Percentiles rank a stretch among this genome's conserved stretches.
Conservation (phyloP, 2,888 invertebrate genomes). For the Tetropium fuscum region DNA sequence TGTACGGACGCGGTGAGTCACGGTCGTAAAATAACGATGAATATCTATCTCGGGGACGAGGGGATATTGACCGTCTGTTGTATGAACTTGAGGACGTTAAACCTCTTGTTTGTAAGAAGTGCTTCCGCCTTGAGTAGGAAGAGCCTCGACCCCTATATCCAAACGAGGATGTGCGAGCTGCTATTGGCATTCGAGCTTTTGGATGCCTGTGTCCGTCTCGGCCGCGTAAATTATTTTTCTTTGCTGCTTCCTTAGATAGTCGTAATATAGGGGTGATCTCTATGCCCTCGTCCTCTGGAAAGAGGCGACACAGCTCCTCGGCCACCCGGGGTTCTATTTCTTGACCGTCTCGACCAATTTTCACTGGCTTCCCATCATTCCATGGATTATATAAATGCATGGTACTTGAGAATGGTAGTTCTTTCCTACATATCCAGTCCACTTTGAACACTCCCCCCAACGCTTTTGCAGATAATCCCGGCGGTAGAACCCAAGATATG, state of each 20-base stretch:
- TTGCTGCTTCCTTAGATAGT: slow-evolving; percentile 86
- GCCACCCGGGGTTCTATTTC: slow-evolving; percentile 97
- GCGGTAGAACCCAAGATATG: slow-evolving; percentile 94
- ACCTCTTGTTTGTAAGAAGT: slow-evolving; percentile 75
- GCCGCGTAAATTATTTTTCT: slow-evolving; percentile 62
- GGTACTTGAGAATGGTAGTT: slow-evolving; percentile 92
- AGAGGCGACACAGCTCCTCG: slow-evolving; percentile 92
- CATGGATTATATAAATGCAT: slow-evolving; percentile 95
- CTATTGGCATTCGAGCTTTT: slow-evolving; percentile 64
- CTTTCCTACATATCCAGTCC: slow-evolving; percentile 93
- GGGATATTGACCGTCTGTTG: slow-evolving; percentile 72
- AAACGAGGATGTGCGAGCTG: slow-evolving; percentile 67
- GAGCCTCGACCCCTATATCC: slow-evolving; percentile 69
- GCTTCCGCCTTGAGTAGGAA: slow-evolving; percentile 71
- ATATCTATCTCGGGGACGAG: slow-evolving; percentile 69
- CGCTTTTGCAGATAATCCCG: slow-evolving; percentile 91
- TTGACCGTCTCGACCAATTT: slow-evolving; percentile 98
- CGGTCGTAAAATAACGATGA: slow-evolving; percentile 75
- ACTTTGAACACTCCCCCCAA: slow-evolving; percentile 96
- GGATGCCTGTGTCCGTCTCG: slow-evolving; percentile 66
- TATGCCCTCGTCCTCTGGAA: slow-evolving; percentile 92
- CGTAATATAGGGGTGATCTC: slow-evolving; percentile 90
- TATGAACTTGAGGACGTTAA: slow-evolving; percentile 68
- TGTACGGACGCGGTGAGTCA: slow-evolving; percentile 66
- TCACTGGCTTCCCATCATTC: slow-evolving; percentile 99